A percentile compares a stretch with the other conserved stretches of the same genome.
Evolutionary conservation across 2,113 vertebrate genomes (phyloP).

Genomic region (Clarias macrocephalus): DNA sequence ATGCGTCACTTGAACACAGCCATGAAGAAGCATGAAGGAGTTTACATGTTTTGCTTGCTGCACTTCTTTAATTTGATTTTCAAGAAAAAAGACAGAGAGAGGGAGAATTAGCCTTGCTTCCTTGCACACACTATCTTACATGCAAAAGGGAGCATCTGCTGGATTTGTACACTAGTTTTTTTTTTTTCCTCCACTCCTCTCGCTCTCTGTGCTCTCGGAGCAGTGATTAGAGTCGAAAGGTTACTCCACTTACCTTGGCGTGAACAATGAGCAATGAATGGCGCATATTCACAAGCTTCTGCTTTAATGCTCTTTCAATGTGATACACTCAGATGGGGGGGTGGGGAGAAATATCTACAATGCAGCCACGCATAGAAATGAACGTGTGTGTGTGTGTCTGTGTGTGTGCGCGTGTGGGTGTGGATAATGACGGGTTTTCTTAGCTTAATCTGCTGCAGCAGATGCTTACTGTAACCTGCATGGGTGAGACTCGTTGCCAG

Average conservation of each 20-base stretch:
- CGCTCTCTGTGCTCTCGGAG: conserved; percentile 59
- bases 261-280: conserved; percentile 76
- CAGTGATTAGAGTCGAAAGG: conserved; percentile 77
- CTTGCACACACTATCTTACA: conserved; percentile 47
- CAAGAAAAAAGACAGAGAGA: not conserved
- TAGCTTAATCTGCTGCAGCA: conserved; percentile 61
- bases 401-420: conserved; percentile 42
- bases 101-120: conserved; percentile 51
- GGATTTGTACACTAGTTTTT: conserved; percentile 70
- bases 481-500: conserved; percentile 49
- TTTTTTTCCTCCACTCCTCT: conserved; percentile 48
- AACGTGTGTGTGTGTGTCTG: conserved; percentile 42
- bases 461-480: conserved; percentile 62
- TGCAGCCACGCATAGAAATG: conserved; percentile 54
- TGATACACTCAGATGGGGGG: conserved; percentile 58
- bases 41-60: conserved; percentile 47
- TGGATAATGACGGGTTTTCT: conserved; percentile 59
- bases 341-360: conserved; percentile 54
- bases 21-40: conserved; percentile 45
- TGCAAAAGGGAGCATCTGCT: conserved; percentile 57
- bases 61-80: conserved; percentile 53
- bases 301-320: conserved; percentile 75
- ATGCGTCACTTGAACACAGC: conserved; percentile 33
- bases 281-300: conserved; percentile 71
- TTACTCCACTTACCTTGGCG: conserved; percentile 75